Conservation (phyloP, 2,797 vertebrate species). For the Phalloptychus januarius region DNA sequence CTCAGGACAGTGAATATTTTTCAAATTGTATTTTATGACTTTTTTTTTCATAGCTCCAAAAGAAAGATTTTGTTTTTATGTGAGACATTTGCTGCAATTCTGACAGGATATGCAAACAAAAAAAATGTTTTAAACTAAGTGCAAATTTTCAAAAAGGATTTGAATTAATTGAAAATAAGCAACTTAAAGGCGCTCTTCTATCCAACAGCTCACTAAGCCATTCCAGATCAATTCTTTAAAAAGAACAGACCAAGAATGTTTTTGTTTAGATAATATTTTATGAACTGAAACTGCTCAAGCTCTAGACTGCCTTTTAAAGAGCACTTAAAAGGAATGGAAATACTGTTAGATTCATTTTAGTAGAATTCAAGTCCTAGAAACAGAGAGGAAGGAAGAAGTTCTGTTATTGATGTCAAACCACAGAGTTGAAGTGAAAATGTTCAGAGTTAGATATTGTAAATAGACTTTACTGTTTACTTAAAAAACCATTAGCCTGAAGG, state of each 20-base stretch:
- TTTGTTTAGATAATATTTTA: conserved; percentile 34
- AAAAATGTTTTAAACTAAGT: not conserved
- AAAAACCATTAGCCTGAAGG: not conserved
- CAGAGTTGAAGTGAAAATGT: not conserved
- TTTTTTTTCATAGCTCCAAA: conserved; percentile 18
- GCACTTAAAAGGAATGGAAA: conserved; percentile 62
- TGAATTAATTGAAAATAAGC: conserved; percentile 16
- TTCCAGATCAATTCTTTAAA: conserved; percentile 13
- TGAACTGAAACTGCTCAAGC: conserved; percentile 21
- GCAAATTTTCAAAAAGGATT: not conserved
- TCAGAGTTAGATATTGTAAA: not conserved
- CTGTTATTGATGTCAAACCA: conserved; percentile 18
- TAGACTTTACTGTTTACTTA: not conserved
- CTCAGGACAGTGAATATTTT: conserved; percentile 36
- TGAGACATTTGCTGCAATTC: conserved; percentile 25
- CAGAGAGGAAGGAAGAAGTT: conserved; percentile 7
- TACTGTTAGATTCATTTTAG: conserved; percentile 48
- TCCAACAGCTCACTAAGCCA: conserved; percentile 1
- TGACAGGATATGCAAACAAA: not conserved
- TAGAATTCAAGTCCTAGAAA: conserved; percentile 27
- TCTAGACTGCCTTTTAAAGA: conserved; percentile 42
- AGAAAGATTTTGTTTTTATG: conserved; percentile 13
- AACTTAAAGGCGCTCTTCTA: not conserved
- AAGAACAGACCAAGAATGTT: conserved; percentile 16
- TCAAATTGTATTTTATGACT: conserved; percentile 24